Conservation (phyloP, 2,113 vertebrate genomes). For the Eubucco bourcierii region DNA sequence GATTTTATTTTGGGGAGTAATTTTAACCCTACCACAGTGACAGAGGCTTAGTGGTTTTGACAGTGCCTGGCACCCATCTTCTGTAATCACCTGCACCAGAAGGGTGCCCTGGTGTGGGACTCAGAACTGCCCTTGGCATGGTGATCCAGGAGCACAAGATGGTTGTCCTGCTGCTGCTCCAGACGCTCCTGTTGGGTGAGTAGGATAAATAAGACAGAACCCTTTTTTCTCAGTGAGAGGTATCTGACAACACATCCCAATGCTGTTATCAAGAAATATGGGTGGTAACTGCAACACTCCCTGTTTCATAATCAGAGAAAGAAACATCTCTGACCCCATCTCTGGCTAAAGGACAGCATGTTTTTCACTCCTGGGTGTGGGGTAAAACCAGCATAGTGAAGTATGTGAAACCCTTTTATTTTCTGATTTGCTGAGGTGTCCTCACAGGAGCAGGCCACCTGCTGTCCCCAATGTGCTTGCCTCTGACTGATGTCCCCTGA, state of each 20-base stretch:
- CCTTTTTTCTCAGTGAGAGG: neutral
- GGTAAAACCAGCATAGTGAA: neutral
- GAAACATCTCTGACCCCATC: neutral
- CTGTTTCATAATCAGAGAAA: constrained; percentile 15
- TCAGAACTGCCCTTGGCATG: neutral
- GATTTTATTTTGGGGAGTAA: too few species aligned
- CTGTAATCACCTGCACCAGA: fast-evolving
- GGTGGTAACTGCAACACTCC: neutral
- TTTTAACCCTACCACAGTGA: neutral
- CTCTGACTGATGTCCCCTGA: fast-evolving
- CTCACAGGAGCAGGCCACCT: fast-evolving
- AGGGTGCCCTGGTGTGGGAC: neutral
- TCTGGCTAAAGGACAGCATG: neutral
- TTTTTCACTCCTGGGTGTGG: neutral
- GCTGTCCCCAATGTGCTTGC: neutral
- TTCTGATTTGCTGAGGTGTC: neutral
- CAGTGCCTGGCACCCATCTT: neutral
- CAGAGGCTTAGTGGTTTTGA: neutral
- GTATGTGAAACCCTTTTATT: neutral
- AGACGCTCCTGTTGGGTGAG: fast-evolving
- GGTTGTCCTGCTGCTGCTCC: neutral
- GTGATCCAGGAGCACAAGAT: neutral
- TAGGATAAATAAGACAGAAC: fast-evolving
- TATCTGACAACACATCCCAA: neutral
- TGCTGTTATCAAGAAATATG: neutral